Conservation (phyloP, 1,140 invertebrate species). For the Danaus melanippus region DNA sequence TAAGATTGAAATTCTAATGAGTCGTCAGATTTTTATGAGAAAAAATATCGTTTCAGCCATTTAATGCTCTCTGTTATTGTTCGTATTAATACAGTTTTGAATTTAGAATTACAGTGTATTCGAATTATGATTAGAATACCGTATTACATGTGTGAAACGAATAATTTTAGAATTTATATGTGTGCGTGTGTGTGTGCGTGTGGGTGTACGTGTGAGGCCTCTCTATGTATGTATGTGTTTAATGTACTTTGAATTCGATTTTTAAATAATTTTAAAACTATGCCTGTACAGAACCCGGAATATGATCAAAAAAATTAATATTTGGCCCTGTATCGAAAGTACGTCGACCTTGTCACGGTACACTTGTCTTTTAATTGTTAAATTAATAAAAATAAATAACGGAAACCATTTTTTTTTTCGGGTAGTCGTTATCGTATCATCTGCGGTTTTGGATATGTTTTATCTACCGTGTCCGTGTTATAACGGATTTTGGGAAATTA, state of each 20-base stretch:
- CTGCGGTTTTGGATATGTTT: conserved; percentile 22
- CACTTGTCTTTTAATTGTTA: conserved; percentile 52
- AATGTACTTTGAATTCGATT: no score
- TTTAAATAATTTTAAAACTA: no score
- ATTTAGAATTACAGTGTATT: conserved; percentile 51
- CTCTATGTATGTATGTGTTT: no score
- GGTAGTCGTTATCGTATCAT: conserved; percentile 28
- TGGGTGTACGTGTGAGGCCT: no score
- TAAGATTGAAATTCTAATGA: conserved; percentile 28
- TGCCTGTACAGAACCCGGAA: no score
- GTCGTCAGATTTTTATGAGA: conserved; percentile 43
- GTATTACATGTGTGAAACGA: background rate
- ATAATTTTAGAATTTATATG: no score
- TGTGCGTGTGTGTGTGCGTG: no score
- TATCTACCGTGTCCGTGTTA: conserved; percentile 19
- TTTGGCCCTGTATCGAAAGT: conserved; percentile 28
- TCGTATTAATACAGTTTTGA: conserved; percentile 60
- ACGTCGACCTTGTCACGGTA: conserved; percentile 53
- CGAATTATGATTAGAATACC: conserved; percentile 45
- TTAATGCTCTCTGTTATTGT: conserved; percentile 49
- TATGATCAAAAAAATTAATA: conserved; percentile 8
- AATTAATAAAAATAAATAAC: conserved; percentile 60
- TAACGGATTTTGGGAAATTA: no score
- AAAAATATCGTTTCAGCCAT: conserved; percentile 58
- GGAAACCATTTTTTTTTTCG: conserved; percentile 25